Percentiles rank a stretch among this genome's conserved stretches.
These are phyloP conservation scores for Lutjanus argentimaculatus DNA, from an alignment of 2,797 vertebrate species.

Conservation along the genomic window DNA sequence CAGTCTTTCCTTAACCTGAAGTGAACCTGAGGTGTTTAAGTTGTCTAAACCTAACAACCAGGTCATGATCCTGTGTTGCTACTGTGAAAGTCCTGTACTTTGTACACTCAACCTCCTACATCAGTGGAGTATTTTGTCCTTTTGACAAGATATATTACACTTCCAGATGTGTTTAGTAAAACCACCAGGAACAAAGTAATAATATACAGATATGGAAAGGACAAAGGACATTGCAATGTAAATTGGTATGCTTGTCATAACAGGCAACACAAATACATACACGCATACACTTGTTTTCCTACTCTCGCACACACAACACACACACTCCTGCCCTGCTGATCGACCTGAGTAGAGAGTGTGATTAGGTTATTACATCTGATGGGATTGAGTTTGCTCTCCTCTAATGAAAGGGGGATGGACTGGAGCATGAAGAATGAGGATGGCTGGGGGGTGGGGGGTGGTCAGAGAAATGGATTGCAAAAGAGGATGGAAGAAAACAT, in stretches of 20 bases:
- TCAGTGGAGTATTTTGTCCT: neutral
- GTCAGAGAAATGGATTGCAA: conserved; percentile 34
- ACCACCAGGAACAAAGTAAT: conserved; percentile 1
- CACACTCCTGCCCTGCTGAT: conserved; percentile 15
- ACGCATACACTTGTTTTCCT: conserved; percentile 19
- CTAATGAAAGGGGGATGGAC: conserved; percentile 74
- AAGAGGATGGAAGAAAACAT: neutral
- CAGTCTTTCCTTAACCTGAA: neutral
- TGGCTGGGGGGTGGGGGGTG: neutral
- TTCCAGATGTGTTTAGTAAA: neutral
- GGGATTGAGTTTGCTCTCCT: conserved; percentile 72
- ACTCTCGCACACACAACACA: neutral
- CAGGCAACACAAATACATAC: conserved; percentile 16
- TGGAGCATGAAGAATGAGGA: conserved; percentile 26
- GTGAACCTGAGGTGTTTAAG: neutral
- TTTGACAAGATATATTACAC: neutral
- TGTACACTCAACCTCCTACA: neutral
- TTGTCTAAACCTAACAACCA: neutral
- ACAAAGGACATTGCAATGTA: conserved; percentile 13
- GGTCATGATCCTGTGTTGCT: neutral
- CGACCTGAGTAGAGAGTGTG: conserved; percentile 42
- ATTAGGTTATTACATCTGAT: conserved; percentile 72
- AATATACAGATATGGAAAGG: conserved; percentile 7
- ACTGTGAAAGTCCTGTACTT: neutral
- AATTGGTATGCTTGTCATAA: conserved; percentile 7